phyloP scores from a whole-genome alignment of 1,140 invertebrate genomes.

The Asbolus verrucosus region DNA sequence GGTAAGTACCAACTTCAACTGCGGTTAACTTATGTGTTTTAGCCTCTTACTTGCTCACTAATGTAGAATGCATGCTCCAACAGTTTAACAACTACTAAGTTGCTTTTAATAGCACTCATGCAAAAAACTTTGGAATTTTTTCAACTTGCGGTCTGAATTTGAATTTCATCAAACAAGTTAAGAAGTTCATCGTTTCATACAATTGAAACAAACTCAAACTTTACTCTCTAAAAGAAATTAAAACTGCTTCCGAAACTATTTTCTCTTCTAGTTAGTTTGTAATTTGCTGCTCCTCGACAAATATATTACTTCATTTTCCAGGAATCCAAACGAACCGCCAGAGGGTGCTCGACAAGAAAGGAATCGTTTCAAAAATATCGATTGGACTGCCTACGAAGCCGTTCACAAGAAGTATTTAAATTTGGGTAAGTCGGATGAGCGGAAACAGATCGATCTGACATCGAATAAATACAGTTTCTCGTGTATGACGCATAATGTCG shows the following conservation, averaged over 20 bases:
- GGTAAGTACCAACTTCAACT: slow-evolving; percentile 76
- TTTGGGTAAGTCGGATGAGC: slow-evolving; percentile 72
- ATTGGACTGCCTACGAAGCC: slow-evolving; percentile 92
- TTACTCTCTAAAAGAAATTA: slow-evolving; percentile 1
- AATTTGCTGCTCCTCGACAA: slow-evolving; percentile 9
- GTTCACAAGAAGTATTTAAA: slow-evolving; percentile 94
- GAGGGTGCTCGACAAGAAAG: slow-evolving; percentile 79
- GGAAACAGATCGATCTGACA: too few relatives aligned
- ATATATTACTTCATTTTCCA: slow-evolving; percentile 65
- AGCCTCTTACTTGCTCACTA: slow-evolving; percentile 8
- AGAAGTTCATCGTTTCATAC: slow-evolving; percentile 5
- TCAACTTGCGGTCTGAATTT: not conserved
- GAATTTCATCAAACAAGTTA: not conserved
- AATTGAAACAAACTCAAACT: not conserved
- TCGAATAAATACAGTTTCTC: too few relatives aligned
- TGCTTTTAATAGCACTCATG: slow-evolving; percentile 5
- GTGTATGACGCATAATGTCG: too few relatives aligned
- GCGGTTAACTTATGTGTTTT: slow-evolving; percentile 38
- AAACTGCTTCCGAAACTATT: not conserved
- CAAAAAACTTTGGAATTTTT: not conserved
- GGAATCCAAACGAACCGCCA: slow-evolving; percentile 90
- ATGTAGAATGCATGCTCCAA: slow-evolving; percentile 38
- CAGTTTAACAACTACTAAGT: slow-evolving; percentile 6
- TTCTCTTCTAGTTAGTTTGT: not conserved
- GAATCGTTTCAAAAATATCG: slow-evolving; percentile 83